Percentiles rank a stretch among this genome's conserved stretches.
Evolutionary conservation across 2,113 vertebrate species (phyloP).

Genomic region (Pardalotus punctatus): DNA sequence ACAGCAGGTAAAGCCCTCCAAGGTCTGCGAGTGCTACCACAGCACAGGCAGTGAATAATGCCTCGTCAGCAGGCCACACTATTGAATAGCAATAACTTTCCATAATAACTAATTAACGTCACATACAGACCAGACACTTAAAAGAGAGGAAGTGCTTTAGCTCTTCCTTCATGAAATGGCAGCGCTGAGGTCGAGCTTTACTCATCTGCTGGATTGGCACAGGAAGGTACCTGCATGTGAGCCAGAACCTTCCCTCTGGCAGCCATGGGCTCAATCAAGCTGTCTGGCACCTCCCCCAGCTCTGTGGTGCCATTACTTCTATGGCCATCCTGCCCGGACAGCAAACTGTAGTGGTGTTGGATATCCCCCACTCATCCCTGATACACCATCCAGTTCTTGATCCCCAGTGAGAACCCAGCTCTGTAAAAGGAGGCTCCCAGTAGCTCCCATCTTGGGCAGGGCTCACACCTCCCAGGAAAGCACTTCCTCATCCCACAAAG

Average conservation of each 20-base stretch:
- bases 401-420: not conserved
- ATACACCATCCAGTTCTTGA: not conserved
- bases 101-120: conserved; percentile 37
- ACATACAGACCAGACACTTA: not conserved
- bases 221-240: not conserved
- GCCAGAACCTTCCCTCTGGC: not conserved
- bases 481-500: not conserved
- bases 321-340: not conserved
- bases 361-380: not conserved
- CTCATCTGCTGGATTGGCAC: not conserved
- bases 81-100: conserved; percentile 35
- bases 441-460: not conserved
- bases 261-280: not conserved
- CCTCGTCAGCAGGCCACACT: not conserved
- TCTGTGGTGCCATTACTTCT: not conserved
- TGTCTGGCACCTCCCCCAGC: not conserved
- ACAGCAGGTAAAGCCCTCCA: not conserved
- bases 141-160: not conserved
- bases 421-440: not conserved
- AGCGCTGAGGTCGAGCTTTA: not conserved
- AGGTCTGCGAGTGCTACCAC: not conserved
- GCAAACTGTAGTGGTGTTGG: not conserved
- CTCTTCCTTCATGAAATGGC: not conserved
- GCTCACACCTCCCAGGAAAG: not conserved
- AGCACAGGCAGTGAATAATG: not conserved